phyloP scores from a whole-genome alignment of 2,888 invertebrate species.

The Lasioglossum lativentre region DNA sequence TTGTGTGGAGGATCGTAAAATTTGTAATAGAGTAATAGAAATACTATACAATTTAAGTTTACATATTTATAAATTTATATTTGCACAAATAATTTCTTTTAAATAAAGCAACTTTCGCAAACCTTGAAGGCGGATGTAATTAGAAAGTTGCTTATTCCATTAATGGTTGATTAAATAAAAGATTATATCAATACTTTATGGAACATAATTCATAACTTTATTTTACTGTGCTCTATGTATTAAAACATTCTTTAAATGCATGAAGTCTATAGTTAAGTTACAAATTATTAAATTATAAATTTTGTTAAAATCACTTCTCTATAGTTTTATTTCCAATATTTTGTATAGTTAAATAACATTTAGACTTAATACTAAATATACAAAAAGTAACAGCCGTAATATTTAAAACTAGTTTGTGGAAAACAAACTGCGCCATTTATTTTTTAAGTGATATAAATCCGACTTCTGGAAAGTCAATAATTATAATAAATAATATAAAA shows the following conservation, averaged over 20 bases:
- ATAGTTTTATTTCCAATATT: constrained; percentile 12
- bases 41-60: no score
- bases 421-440: background rate
- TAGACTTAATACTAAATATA: constrained; percentile 15
- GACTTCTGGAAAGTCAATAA: constrained; percentile 4
- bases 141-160: background rate
- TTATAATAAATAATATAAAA: constrained; percentile 14
- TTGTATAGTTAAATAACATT: constrained; percentile 12
- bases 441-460: constrained; percentile 12
- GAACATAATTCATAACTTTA: background rate
- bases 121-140: background rate
- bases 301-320: constrained; percentile 11
- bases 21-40: no score
- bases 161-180: background rate
- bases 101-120: background rate
- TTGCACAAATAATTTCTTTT: no score
- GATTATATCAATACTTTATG: background rate
- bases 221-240: background rate
- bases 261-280: background rate
- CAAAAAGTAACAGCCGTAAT: constrained; percentile 13
- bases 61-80: no score
- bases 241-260: background rate
- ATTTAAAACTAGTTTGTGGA: constrained; percentile 18
- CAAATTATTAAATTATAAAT: constrained; percentile 6
- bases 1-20: background rate